Percentiles rank a stretch among this genome's conserved stretches.
phyloP scores from a whole-genome alignment of 2,888 invertebrate genomes.

The Watsonalla binaria region DNA sequence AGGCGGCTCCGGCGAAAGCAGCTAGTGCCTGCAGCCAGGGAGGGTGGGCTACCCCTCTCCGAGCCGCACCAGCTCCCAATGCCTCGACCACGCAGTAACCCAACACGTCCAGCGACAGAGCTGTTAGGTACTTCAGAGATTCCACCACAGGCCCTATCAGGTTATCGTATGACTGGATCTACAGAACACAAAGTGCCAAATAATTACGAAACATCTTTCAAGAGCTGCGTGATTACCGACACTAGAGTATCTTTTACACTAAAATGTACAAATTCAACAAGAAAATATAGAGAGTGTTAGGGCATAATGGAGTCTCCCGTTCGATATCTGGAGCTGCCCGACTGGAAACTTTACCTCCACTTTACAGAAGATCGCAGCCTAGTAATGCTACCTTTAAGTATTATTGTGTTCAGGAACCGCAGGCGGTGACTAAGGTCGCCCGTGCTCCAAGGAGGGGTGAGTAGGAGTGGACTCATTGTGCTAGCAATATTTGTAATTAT shows the following conservation, averaged over 20 bases:
- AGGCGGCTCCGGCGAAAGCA: conserved; percentile 96
- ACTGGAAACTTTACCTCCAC: too few relatives aligned
- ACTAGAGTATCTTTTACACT: background rate
- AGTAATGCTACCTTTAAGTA: too few relatives aligned
- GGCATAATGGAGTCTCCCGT: too few relatives aligned
- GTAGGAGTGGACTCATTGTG: too few relatives aligned
- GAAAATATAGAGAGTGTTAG: too few relatives aligned
- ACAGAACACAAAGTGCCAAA: too few relatives aligned
- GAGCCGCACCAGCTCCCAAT: conserved; percentile 59
- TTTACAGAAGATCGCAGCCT: too few relatives aligned
- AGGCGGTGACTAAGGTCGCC: too few relatives aligned
- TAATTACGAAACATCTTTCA: conserved; percentile 21
- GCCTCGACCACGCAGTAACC: conserved; percentile 97
- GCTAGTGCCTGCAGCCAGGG: conserved; percentile 96
- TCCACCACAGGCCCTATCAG: conserved; percentile 98
- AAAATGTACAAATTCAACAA: background rate
- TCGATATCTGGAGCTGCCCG: too few relatives aligned
- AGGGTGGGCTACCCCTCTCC: conserved; percentile 79
- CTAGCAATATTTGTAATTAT: too few relatives aligned
- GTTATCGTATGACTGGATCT: conserved; percentile 96
- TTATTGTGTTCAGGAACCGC: too few relatives aligned
- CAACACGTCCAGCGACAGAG: conserved; percentile 96
- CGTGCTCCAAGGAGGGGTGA: too few relatives aligned
- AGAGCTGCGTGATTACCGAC: conserved; percentile 37
- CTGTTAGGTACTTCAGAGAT: conserved; percentile 96